Conservation (phyloP, 2,113 vertebrate genomes). For the Ivindomyrus marchei region DNA sequence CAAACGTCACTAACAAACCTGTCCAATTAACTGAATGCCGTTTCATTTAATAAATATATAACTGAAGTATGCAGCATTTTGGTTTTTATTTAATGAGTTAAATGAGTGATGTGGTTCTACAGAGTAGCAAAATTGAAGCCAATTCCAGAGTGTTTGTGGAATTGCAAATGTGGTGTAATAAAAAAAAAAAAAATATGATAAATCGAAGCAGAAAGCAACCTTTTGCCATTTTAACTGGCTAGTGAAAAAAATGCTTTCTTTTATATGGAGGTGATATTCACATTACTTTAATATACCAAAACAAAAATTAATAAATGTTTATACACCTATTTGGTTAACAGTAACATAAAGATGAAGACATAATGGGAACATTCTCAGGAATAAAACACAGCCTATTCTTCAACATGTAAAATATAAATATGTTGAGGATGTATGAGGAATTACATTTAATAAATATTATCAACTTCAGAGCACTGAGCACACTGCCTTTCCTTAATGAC, state of each 20-base stretch:
- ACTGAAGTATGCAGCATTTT: conserved; percentile 74
- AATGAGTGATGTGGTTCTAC: conserved; percentile 38
- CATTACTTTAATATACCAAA: neutral
- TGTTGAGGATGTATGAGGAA: neutral
- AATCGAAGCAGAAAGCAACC: neutral
- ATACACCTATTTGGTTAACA: conserved; percentile 1
- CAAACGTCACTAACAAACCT: neutral
- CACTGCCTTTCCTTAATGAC: neutral
- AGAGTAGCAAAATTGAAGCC: neutral
- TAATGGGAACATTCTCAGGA: neutral
- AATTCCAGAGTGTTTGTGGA: neutral
- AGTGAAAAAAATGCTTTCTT: neutral
- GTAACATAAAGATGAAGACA: neutral
- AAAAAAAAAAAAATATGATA: neutral
- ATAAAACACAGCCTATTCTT: neutral
- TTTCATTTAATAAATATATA: neutral
- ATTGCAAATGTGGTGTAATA: neutral
- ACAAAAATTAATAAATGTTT: neutral
- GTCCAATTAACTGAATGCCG: neutral
- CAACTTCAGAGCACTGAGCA: neutral
- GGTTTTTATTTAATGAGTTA: conserved; percentile 70
- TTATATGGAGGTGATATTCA: neutral
- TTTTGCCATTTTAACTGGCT: neutral
- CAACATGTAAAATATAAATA: conserved; percentile 6
- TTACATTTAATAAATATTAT: conserved; percentile 2